Evolutionary conservation across 2,797 vertebrate species (phyloP).

Genomic region (Heteromormyrus szaboi): DNA sequence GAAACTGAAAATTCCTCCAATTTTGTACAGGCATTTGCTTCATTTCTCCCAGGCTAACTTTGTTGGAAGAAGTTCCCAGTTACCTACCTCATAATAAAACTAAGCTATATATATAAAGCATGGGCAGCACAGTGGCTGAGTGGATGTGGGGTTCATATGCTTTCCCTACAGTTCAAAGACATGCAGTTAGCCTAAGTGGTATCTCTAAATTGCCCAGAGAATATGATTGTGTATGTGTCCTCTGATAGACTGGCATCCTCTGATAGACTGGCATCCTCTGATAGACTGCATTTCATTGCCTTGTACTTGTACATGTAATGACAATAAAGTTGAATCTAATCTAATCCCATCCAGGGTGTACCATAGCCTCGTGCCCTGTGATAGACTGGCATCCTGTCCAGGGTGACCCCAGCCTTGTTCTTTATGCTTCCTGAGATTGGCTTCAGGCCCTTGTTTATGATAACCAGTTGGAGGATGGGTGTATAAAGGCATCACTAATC

Average conservation of each 20-base stretch:
- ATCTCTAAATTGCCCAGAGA: background rate
- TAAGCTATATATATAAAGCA: background rate
- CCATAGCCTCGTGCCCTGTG: no score
- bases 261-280: no score
- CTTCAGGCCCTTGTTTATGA: background rate
- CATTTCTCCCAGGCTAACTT: background rate
- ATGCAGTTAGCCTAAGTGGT: background rate
- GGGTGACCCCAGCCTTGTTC: background rate
- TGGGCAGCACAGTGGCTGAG: background rate
- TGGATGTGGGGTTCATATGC: background rate
- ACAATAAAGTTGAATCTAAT: no score
- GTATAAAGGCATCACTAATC: background rate
- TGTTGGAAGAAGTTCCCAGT: background rate
- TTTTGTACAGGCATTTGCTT: background rate
- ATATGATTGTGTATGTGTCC: background rate
- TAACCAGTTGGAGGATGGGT: background rate
- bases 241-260: background rate
- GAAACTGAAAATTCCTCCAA: background rate
- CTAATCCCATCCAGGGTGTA: no score
- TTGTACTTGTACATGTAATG: no score
- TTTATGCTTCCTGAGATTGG: background rate
- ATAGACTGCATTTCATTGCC: no score
- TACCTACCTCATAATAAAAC: background rate
- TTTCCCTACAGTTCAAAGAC: background rate
- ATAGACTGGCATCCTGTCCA: background rate